Evolutionary conservation across 2,113 vertebrate genomes (phyloP).

Genomic region (Mus spicilegus): DNA sequence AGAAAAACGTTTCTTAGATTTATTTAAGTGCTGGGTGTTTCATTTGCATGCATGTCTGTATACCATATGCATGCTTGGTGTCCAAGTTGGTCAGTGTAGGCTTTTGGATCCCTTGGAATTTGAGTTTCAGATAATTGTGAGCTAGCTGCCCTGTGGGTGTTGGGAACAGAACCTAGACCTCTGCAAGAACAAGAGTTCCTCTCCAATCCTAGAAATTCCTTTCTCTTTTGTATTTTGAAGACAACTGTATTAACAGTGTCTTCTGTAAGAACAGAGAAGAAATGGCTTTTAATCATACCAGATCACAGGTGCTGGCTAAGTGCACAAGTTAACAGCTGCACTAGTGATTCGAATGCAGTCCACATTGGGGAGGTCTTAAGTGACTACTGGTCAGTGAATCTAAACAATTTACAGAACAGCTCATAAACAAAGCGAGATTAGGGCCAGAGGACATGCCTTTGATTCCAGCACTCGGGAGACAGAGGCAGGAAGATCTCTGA

Average conservation of each 20-base stretch:
- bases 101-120: neutral
- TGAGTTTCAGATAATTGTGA: neutral
- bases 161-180: neutral
- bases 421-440: neutral
- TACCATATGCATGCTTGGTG: neutral
- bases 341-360: neutral
- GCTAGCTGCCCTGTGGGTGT: neutral
- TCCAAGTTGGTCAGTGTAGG: neutral
- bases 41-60: neutral
- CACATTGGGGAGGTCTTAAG: neutral
- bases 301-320: neutral
- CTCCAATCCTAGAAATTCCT: neutral
- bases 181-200: neutral
- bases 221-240: neutral
- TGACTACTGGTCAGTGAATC: neutral
- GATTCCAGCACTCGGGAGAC: no score
- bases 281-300: neutral
- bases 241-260: neutral
- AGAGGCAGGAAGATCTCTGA: neutral
- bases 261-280: neutral
- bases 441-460: neutral
- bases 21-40: neutral
- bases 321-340: neutral
- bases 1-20: neutral
- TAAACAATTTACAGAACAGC: neutral